Evolutionary conservation across 92 coral and sea anemone genomes (phyloP), one percentile per base, ranked within the genome.

Genomic region (Epizoanthus rinbou): DNA sequence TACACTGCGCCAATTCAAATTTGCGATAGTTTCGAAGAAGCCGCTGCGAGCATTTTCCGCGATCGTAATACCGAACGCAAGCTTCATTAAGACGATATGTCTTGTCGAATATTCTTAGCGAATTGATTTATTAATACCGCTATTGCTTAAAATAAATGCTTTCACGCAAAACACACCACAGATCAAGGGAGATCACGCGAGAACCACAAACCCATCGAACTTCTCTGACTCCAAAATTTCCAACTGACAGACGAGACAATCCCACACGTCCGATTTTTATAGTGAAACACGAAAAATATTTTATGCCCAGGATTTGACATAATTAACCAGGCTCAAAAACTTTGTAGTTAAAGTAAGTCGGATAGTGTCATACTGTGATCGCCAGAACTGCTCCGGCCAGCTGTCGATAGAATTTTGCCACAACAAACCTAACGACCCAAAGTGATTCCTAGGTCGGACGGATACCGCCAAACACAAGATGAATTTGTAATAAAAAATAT

Each of bases 171-270:
- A 78, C 47, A 43, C 53, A 62, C 72, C 82, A 78, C 58, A 63
- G 71, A 63, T 63, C 68, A 76, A 62, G 72, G 62, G 39, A 78
- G 82, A 78, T 78, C 82, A 78, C 82, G 82, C 82, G 71, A 78
- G 43, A 63, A 39, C 50, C 5, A 50, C 78, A 28, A 62, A 78
- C 45, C 52, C 45, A 58, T 9, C 57, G 66, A 19, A 21, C 52
- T 18, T 41, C 52, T 62, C 41, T 78, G 25, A 75, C 67, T 28
- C 64, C 68, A 67, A 28, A 18, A 33, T 33, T 37, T 28, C 22
- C 31, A 14, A 14, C 73, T 39, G 81, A 57, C 67, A 75, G 3
- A 75, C 23, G 31, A 67, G 73, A 21, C 76, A 71, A 71, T 6
- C 14, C 43, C 53, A n/a, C n/a, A 69, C 57, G 39, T 69, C 56